These are phyloP conservation scores for Neoseiulus cucumeris DNA, from an alignment of 1,140 invertebrate species.

Conservation along the genomic window DNA sequence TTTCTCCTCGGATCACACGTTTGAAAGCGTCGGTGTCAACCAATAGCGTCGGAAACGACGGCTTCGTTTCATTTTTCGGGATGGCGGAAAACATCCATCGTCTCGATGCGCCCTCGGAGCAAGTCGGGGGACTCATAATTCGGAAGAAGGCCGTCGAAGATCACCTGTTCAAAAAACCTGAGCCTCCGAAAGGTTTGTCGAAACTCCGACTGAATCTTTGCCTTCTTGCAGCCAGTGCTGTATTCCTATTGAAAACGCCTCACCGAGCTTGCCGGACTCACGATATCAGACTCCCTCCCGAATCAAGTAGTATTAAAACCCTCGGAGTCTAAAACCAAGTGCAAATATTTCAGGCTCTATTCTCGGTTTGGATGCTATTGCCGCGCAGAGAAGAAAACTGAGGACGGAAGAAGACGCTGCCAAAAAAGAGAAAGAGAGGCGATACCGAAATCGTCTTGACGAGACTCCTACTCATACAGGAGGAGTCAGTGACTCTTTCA, in stretches of 20 bases:
- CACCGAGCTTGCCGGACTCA: no score
- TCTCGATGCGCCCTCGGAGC: neutral
- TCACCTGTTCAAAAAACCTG: neutral
- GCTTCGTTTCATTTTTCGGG: no score
- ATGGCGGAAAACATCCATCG: constrained; percentile 5
- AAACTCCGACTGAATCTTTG: no score
- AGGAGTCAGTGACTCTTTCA: constrained; percentile 57
- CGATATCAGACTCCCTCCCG: no score
- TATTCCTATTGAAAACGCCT: no score
- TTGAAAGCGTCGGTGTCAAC: no score
- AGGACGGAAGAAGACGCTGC: constrained; percentile 17
- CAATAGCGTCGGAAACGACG: no score
- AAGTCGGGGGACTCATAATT: neutral
- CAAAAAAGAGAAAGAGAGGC: constrained; percentile 28
- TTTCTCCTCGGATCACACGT: no score
- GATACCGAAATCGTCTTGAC: constrained; percentile 50
- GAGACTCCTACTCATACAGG: constrained; percentile 86
- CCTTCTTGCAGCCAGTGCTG: no score
- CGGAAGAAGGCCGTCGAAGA: neutral
- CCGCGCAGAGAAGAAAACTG: constrained; percentile 21
- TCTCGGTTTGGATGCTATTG: constrained; percentile 33
- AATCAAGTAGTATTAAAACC: no score
- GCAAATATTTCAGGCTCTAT: constrained; percentile 22
- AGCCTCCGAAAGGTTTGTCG: constrained; percentile 1
- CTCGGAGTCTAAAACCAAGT: neutral